These are phyloP conservation scores for Myotis daubentonii DNA, from an alignment of 2,797 vertebrate species.

Conservation along the genomic window DNA sequence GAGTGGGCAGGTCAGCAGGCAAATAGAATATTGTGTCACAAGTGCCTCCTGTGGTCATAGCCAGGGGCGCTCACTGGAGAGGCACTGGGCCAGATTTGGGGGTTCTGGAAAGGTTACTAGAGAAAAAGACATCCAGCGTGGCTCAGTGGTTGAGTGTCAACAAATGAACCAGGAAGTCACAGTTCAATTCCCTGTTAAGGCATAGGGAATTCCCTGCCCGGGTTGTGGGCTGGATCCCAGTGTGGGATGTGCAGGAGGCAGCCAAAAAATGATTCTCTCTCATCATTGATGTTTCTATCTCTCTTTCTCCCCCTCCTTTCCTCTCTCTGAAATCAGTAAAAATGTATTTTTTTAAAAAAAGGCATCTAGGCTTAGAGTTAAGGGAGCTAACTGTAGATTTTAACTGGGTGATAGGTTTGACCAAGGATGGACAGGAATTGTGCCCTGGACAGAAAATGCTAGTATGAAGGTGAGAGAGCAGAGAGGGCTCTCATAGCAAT, in stretches of 20 bases:
- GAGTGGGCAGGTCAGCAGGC: fast-evolving
- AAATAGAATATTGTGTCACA: background rate
- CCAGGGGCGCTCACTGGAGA: background rate
- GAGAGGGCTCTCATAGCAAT: background rate
- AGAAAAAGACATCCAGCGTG: background rate
- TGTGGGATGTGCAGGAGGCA: no score
- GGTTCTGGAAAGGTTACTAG: background rate
- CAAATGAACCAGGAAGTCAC: no score
- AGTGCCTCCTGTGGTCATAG: background rate
- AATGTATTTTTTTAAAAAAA: no score
- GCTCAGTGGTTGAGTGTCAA: no score
- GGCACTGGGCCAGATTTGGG: background rate
- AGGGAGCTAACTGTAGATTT: background rate
- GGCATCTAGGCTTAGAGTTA: background rate
- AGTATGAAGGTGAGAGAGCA: background rate
- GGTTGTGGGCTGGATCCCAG: no score
- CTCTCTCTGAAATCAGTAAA: no score
- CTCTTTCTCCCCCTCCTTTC: no score
- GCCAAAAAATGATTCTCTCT: no score
- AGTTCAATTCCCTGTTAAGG: no score
- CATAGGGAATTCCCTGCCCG: no score
- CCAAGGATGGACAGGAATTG: fast-evolving
- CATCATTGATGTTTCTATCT: no score
- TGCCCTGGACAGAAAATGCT: background rate
- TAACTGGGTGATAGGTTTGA: background rate